phyloP scores from a whole-genome alignment of 2,797 vertebrate species.

The Phylloscopus collybita region DNA sequence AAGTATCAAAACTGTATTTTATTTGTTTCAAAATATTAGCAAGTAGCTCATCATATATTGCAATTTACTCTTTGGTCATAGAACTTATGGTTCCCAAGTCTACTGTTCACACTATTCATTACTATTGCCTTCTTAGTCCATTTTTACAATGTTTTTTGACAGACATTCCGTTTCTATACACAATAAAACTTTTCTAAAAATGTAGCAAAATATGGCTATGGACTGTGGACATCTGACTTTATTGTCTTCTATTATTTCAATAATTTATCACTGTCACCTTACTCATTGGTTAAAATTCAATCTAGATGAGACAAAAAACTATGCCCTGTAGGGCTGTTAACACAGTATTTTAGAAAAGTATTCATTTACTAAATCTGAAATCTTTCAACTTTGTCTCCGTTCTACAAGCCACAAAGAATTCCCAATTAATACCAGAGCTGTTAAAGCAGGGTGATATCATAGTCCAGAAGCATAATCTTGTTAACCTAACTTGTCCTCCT shows the following conservation, averaged over 20 bases:
- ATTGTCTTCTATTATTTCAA: background rate
- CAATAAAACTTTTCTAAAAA: background rate
- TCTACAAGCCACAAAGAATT: background rate
- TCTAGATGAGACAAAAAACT: background rate
- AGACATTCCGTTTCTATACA: background rate
- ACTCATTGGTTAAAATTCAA: background rate
- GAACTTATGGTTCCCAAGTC: background rate
- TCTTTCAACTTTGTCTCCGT: background rate
- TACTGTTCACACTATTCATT: background rate
- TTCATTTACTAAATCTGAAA: background rate
- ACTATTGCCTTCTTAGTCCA: background rate
- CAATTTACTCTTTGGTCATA: background rate
- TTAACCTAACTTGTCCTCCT: background rate
- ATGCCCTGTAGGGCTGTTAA: background rate
- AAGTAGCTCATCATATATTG: background rate
- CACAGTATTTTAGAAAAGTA: background rate
- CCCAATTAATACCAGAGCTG: background rate
- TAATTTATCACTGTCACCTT: background rate
- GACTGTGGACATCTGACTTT: background rate
- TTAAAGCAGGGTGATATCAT: conserved; percentile 19
- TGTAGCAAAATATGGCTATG: background rate
- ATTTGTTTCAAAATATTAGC: background rate
- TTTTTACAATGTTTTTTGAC: background rate
- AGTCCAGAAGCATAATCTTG: background rate
- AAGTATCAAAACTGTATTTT: background rate